Evolutionary conservation across 2,113 vertebrate species (phyloP).

Genomic region (Xenus cinereus): DNA sequence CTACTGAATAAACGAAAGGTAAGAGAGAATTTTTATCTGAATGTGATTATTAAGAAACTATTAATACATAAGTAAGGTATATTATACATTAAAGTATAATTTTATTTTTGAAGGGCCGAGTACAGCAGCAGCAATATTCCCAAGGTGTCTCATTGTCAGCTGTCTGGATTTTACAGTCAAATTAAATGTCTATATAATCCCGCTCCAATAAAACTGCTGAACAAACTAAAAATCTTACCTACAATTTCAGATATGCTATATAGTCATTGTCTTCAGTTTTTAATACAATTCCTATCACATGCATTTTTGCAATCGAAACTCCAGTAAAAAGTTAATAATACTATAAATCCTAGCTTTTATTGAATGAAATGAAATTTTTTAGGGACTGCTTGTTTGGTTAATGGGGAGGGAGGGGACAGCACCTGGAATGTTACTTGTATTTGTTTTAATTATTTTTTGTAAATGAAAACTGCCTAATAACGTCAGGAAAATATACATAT

Average conservation of each 20-base stretch:
- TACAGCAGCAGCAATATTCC: not conserved
- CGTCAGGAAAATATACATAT: not conserved
- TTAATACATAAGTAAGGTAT: not conserved
- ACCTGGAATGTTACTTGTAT: not conserved
- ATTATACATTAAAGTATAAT: not conserved
- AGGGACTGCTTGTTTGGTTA: not conserved
- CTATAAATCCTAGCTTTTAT: not conserved
- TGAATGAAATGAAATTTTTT: not conserved
- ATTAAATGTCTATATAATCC: not conserved
- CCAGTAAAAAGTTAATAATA: not conserved
- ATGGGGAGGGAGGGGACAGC: not conserved
- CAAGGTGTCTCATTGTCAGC: not conserved
- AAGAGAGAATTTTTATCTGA: not conserved
- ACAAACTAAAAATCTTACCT: not conserved
- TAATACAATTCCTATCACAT: constrained; percentile 22
- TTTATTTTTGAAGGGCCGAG: not conserved
- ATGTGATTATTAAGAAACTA: not conserved
- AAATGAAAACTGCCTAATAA: not conserved
- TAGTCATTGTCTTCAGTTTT: not conserved
- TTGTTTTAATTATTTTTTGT: not conserved
- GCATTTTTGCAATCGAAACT: constrained; percentile 21
- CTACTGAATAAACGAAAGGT: not conserved
- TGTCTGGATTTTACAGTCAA: not conserved
- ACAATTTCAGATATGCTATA: not conserved
- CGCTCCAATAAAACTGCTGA: not conserved